Evolutionary conservation across 2,797 vertebrate species (phyloP), one percentile per base, ranked within the genome.

Genomic region (Microhierax caerulescens): DNA sequence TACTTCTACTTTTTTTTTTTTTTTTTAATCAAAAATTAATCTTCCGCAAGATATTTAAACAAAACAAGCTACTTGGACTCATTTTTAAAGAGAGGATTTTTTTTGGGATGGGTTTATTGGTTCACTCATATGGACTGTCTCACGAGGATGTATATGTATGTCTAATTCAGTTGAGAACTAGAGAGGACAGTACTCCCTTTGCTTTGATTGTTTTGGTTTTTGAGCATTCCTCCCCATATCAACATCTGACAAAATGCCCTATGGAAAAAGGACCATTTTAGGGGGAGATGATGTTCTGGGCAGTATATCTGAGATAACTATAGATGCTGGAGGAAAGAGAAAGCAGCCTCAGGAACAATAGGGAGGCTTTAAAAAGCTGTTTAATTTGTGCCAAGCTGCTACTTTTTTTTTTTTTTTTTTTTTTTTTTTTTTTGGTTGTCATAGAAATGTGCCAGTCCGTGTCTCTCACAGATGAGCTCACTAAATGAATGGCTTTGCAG

Each of bases 401-500:
- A 39, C 32, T 30, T 47, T 28, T 32, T 36, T 43, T 39, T 75
- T n/a, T 76, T 45, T 72, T 47, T 72, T 86, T 43, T 39, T 75
- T n/a, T 76, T 45, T 72, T 47, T 72, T 86, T 51, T 84, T 85
- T 69, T 23, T 25, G 60, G 96, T 97, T 97, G 96, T 96, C 94
- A 96, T 96, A 97, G 97, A 96, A 97, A 96, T 96, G 85, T 97
- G 94, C 96, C 97, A 96, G 95, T 68, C 93, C 2, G 5, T 93
- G 96, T 97, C 84, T 97, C 86, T 96, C 88, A 27, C 93, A 94
- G 94, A 96, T 95, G 93, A 96, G 94, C 94, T 96, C 93, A 94
- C 68, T 89, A 95, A 88, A 75, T 96, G 86, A 95, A 83, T 93
- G 92, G 88, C 93, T 95, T 87, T 96, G 87, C 87, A 90, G 87